A percentile compares a stretch with the other conserved stretches of the same genome.
These are phyloP conservation scores for Acanthopleura granulata DNA, from an alignment of 2,888 invertebrate species.

Conservation along the genomic window DNA sequence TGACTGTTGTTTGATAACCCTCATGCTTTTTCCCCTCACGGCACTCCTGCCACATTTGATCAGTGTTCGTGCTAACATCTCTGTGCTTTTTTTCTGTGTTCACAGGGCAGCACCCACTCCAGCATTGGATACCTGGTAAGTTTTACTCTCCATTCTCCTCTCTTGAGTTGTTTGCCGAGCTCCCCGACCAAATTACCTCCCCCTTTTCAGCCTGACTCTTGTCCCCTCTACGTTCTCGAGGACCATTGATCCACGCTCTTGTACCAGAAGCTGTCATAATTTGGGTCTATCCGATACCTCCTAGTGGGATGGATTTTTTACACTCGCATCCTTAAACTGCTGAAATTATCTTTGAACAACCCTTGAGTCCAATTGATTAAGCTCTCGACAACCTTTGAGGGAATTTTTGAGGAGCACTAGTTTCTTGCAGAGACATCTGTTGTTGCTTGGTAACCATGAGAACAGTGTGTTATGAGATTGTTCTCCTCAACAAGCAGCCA, in stretches of 20 bases:
- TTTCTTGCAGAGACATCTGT: not conserved
- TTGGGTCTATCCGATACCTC: not conserved
- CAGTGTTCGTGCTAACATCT: not conserved
- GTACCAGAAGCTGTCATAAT: not conserved
- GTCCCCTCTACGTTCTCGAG: not conserved
- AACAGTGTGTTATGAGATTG: not conserved
- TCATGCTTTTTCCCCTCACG: no score
- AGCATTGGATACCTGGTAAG: slow-evolving; percentile 12
- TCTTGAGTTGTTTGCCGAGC: not conserved
- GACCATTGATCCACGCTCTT: not conserved
- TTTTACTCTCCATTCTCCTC: slow-evolving; percentile 1
- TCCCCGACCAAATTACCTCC: not conserved
- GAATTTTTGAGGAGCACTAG: not conserved
- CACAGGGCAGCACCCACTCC: slow-evolving; percentile 11
- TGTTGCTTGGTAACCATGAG: slow-evolving; percentile 1
- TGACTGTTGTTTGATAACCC: no score
- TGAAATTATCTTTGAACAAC: slow-evolving; percentile 12
- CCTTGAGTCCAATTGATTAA: not conserved
- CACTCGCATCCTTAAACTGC: not conserved
- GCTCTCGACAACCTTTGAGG: not conserved
- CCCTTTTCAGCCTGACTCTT: not conserved
- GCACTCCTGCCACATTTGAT: not conserved
- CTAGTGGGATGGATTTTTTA: no score
- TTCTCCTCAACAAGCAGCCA: no score
- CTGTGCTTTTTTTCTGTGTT: not conserved